Base-by-base conservation (phyloP, 2,113 vertebrate species). In the Ptychochromis oligacanthus region DNA sequence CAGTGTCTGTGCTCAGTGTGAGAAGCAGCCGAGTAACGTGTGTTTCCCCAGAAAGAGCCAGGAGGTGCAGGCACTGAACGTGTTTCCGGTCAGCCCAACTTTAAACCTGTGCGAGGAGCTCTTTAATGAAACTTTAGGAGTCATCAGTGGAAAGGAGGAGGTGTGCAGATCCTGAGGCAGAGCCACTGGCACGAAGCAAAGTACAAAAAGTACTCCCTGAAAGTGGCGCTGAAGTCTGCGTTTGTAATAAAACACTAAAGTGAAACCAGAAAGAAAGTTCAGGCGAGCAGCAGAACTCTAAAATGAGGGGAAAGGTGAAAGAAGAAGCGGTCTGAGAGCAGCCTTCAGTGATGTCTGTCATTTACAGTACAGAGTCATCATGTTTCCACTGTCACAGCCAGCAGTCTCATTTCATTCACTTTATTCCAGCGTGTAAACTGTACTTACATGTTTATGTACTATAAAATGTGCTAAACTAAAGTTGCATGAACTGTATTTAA, bases 131-230 rank as follows among this genome's bases (percentile, higher is more conserved):
- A 49, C 40, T 28, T 49, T 28, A 0, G 9, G 28, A 26, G 49
- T 52, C 49, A 7, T 18, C 2, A 18, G 49, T 20, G 17, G 49
- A 52, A 31, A 18, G 49, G 17, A 7, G 49, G 17, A 18, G 15
- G 40, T 31, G 28, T 9, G 64, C 26, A 49, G 40, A 15, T 49
- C 40, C n/a, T 43, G 62, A 43, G 43, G 4, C 14, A n/a, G 38
- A 1, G 0, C 24, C 62, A 17, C 62, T 9, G 62, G 1, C 15
- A 7, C n/a, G n/a, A n/a, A n/a, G n/a, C n/a, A n/a, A n/a, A n/a
- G n/a, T n/a, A n/a, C n/a, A n/a, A n/a, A n/a, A 0, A n/a, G 43
- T 36, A 10, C 38, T 0, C 38, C 7, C 14, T 0, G 62, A 65
- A 24, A 65, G 64, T 18, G 15, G 40, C 18, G 64, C 40, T 43